Conservation (phyloP, 2,888 invertebrate genomes). For the Lamellibrachia satsuma region DNA sequence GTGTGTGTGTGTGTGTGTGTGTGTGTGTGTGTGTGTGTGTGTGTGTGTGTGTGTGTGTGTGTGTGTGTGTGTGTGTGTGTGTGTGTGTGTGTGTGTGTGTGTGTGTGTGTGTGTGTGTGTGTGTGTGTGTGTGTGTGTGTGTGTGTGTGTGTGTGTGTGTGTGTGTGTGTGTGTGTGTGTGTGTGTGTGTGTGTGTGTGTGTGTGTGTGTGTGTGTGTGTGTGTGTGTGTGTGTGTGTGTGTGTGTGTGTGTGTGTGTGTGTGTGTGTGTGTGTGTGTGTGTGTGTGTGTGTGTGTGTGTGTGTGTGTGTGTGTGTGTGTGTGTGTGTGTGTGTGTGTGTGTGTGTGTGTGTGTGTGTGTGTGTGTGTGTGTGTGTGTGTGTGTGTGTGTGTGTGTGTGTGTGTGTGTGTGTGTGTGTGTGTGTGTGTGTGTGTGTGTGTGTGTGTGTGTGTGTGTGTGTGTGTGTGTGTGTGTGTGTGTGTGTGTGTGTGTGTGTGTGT, state of each 20-base stretch:
- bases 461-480: neutral
- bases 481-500: neutral
- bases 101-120: neutral
- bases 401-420: neutral
- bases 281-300: neutral
- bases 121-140: neutral
- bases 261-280: neutral
- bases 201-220: neutral
- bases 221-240: neutral
- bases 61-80: neutral
- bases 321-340: neutral
- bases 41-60: neutral
- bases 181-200: neutral
- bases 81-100: neutral
- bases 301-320: neutral
- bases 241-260: neutral
- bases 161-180: neutral
- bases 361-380: neutral
- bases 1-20: neutral
- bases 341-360: neutral
- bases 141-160: neutral
- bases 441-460: neutral
- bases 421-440: neutral
- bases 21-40: neutral
- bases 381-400: neutral